Base-by-base conservation (phyloP, 2,888 invertebrate species). In the Tubiluchus corallicola region DNA sequence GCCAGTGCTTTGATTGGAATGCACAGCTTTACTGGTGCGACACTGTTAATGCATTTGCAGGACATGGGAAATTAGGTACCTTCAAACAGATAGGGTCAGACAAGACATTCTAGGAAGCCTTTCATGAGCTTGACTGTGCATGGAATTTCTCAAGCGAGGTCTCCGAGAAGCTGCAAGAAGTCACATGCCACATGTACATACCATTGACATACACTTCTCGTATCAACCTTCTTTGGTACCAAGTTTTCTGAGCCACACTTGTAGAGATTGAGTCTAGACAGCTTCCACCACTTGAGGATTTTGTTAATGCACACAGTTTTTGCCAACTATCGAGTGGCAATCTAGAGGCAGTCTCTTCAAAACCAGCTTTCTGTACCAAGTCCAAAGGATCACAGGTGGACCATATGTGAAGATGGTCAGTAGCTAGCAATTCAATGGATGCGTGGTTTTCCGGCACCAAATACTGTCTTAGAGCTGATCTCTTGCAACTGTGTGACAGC, bases 241-340 rank as follows among this genome's bases (percentile, higher is more conserved):
- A 29, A n/a, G 9, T 29, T 29, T 29, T 29, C 29, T 29, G 29
- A 9, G n/a, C n/a, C 29, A 29, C 9, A 29, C 9, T 9, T 9
- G n/a, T 9, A 29, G 29, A 29, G 29, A n/a, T 29, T n/a, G n/a
- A 29, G 29, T 29, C 29, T n/a, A 29, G 29, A 9, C 29, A 29
- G 29, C 29, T 29, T 9, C 29, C 29, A 29, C 29, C 29, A 29
- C n/a, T 9, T 29, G n/a, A n/a, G n/a, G 29, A 29, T n/a, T 29
- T 9, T 29, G 9, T 29, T 29, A 9, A 29, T 29, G 29, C 29
- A 29, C n/a, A n/a, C n/a, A 9, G 9, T 9, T 9, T n/a, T 9
- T 9, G 29, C 29, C 29, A 29, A 29, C 29, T 29, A 29, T 29
- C 29, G n/a, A n/a, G 29, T n/a, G n/a, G 29, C 29, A 29, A 29